Evolutionary conservation across 2,113 vertebrate genomes (phyloP), one percentile per base, ranked within the genome.

Genomic region (Perognathus longimembris): DNA sequence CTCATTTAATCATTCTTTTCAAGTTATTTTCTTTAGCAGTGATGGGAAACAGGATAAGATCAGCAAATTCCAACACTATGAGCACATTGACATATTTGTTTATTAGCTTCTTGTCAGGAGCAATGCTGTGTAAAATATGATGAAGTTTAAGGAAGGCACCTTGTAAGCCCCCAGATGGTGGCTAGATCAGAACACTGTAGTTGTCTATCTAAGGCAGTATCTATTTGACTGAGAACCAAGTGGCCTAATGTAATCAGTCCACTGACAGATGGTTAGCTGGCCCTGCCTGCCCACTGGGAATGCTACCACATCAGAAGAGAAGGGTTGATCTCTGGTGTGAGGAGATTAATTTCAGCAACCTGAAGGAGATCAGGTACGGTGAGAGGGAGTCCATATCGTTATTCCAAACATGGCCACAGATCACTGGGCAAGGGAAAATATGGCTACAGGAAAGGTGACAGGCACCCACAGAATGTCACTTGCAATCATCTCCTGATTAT

Each of bases 191-290:
- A 66, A 67, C 12, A 42, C 3, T 7, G 2, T 42, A 59, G 30
- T n/a, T 17, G n/a, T 26, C 28, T 9, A 28, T 18, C 54, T n/a
- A 81, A 36, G 3, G 1, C 1, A 17, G 17, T 63, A 40, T 90
- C 63, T 70, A 36, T 50, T 67, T 71, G 69, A 85, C 6, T 40
- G 54, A 77, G 40, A 96, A 80, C 42, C 59, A 92, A 90, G n/a
- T 24, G 42, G 66, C 63, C 22, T 38, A 64, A 0, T 32, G 54
- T 38, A 61, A 91, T 76, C 64, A 54, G 24, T 71, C 66, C 79
- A 66, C 22, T 8, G 45, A 45, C 73, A 77, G 34, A 20, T 66
- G 63, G 36, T 85, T 66, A 59, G 57, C 67, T 87, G 66, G 12
- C n/a, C 73, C 36, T 2, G 30, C 11, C 11, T 79, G 28, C 38